Evolutionary conservation across 2,888 invertebrate species (phyloP).

Genomic region (Choristoneura rosaceana): DNA sequence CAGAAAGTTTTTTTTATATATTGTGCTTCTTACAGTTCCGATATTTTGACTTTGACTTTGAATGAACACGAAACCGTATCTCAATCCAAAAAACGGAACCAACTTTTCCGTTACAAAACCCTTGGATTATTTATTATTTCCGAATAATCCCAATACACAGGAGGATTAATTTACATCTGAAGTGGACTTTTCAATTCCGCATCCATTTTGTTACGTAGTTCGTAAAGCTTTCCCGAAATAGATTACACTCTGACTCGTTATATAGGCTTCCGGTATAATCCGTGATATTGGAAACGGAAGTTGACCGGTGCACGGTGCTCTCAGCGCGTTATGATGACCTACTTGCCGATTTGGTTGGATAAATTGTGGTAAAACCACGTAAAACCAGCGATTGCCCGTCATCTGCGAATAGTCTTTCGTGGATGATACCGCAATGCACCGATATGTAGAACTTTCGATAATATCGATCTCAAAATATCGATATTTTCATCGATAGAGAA

Average conservation of each 20-base stretch:
- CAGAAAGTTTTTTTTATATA: no score
- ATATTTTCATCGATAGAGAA: no score
- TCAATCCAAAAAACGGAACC: not conserved
- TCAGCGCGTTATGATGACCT: not conserved
- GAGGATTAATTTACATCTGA: conserved; percentile 2
- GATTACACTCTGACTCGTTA: not conserved
- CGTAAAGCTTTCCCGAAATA: not conserved
- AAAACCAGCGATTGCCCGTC: no score
- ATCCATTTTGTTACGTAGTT: conserved; percentile 7
- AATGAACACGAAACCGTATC: no score
- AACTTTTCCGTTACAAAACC: not conserved
- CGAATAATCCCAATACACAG: not conserved
- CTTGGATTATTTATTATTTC: not conserved
- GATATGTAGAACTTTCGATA: no score
- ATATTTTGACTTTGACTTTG: no score
- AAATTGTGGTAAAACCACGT: no score
- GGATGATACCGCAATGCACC: no score
- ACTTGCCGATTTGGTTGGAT: no score
- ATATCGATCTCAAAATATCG: no score
- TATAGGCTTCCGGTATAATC: not conserved
- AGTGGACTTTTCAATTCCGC: conserved; percentile 9
- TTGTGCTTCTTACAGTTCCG: no score
- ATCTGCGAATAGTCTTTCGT: no score
- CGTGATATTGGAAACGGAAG: conserved; percentile 7
- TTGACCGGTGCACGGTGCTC: not conserved